Conservation (phyloP, 30 jellyfish, hydroid and myxozoan species). For the Pseudorhiza aurosa region DNA sequence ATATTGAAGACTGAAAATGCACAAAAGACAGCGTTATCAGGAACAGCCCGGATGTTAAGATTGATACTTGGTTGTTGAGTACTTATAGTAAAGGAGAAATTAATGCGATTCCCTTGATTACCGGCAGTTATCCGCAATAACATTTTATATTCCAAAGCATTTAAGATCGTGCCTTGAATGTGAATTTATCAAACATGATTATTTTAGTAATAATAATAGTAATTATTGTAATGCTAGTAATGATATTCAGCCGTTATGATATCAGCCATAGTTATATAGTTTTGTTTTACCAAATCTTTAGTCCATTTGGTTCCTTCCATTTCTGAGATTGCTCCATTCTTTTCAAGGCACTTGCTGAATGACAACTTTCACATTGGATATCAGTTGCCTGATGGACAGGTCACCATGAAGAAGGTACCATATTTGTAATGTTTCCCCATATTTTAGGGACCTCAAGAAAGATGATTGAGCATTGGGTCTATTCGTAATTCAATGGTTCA, state of each 20-base stretch:
- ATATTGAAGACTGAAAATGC: not conserved
- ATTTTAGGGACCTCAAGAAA: too few relatives aligned
- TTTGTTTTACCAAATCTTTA: too few relatives aligned
- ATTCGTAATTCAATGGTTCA: too few relatives aligned
- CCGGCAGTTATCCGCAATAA: not conserved
- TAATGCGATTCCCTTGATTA: not conserved
- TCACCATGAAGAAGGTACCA: conserved; percentile 30
- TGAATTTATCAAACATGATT: not conserved
- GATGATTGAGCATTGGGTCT: too few relatives aligned
- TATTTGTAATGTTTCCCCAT: too few relatives aligned
- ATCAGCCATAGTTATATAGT: too few relatives aligned
- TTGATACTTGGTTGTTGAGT: not conserved
- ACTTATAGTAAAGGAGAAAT: not conserved
- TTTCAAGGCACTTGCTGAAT: not conserved
- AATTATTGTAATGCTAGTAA: not conserved
- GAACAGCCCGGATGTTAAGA: not conserved
- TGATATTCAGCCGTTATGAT: too few relatives aligned
- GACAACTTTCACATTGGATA: conserved; percentile 23
- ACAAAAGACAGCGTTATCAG: not conserved
- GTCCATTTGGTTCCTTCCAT: too few relatives aligned
- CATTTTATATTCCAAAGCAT: not conserved
- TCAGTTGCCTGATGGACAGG: conserved; percentile 22
- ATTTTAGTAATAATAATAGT: too few relatives aligned
- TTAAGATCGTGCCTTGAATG: not conserved
- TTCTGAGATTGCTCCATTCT: not conserved